Conservation (phyloP, 2,797 vertebrate species). For the Sebastes goodei region DNA sequence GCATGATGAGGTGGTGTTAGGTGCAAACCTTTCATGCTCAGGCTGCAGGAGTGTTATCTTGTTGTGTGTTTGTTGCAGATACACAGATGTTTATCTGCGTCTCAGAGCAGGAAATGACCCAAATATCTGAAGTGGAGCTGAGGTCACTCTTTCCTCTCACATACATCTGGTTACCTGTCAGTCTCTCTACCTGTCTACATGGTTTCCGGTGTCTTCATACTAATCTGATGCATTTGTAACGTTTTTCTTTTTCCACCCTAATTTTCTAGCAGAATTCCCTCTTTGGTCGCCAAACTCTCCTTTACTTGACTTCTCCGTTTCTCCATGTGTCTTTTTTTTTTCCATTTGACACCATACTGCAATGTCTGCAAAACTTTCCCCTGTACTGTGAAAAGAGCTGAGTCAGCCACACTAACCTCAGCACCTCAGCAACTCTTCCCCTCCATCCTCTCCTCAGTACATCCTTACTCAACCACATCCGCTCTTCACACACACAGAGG, state of each 20-base stretch:
- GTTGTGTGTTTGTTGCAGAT: neutral
- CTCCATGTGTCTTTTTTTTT: neutral
- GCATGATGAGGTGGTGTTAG: neutral
- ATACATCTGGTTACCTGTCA: neutral
- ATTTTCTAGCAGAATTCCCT: neutral
- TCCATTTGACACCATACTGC: conserved; percentile 12
- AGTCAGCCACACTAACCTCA: conserved; percentile 56
- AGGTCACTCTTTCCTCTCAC: conserved; percentile 24
- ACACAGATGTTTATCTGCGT: conserved; percentile 39
- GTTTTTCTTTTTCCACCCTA: neutral
- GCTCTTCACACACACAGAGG: conserved; percentile 1
- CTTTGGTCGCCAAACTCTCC: neutral
- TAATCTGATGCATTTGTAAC: neutral
- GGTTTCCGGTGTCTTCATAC: neutral
- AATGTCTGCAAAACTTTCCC: conserved; percentile 48
- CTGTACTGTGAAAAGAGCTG: conserved; percentile 43
- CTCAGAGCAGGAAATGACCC: conserved; percentile 64
- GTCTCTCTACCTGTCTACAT: neutral
- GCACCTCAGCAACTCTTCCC: neutral
- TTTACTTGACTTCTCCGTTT: neutral
- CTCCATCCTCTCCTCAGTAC: conserved; percentile 26
- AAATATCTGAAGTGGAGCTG: conserved; percentile 26
- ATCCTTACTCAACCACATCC: conserved; percentile 68
- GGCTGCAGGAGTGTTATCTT: conserved; percentile 6
- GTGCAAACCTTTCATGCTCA: neutral